These are phyloP conservation scores for Girardinus metallicus DNA, from an alignment of 2,797 vertebrate genomes.

Conservation along the genomic window DNA sequence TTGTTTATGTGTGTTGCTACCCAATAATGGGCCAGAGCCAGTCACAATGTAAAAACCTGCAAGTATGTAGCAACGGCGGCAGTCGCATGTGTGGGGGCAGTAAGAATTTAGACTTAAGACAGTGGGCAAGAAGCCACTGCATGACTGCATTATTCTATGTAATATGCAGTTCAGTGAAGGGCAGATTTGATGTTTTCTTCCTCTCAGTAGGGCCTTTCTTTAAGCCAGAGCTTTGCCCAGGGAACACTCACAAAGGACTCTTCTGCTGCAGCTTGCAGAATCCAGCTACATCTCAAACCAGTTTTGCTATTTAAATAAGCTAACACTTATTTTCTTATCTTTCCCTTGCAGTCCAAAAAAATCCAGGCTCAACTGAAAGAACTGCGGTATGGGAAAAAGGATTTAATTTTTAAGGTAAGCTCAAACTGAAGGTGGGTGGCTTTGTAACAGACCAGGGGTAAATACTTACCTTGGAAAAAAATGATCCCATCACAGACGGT, in stretches of 20 bases:
- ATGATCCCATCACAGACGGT: constrained; percentile 60
- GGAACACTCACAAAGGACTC: constrained; percentile 79
- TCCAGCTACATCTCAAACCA: constrained; percentile 83
- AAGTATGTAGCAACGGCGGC: constrained; percentile 43
- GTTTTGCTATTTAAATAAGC: constrained; percentile 83
- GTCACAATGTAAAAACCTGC: constrained; percentile 36
- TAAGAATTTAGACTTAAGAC: constrained; percentile 66
- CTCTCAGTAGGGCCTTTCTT: constrained; percentile 70
- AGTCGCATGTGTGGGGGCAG: constrained; percentile 64
- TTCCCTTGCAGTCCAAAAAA: constrained; percentile 93
- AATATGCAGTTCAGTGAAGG: constrained; percentile 78
- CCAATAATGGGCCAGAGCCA: constrained; percentile 23
- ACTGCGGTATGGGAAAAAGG: constrained; percentile 96
- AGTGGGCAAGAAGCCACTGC: constrained; percentile 68
- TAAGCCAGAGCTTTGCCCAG: constrained; percentile 74
- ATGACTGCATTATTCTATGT: constrained; percentile 76
- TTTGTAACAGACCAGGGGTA: constrained; percentile 63
- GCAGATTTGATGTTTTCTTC: constrained; percentile 80
- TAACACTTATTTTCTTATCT: constrained; percentile 82
- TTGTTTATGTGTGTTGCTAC: constrained; percentile 26
- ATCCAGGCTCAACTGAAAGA: constrained; percentile 98
- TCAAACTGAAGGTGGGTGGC: constrained; percentile 62
- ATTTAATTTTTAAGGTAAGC: constrained; percentile 99
- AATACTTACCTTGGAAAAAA: constrained; percentile 62
- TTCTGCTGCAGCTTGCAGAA: constrained; percentile 74